A percentile compares a stretch with the other conserved stretches of the same genome.
Evolutionary conservation across 2,113 vertebrate genomes (phyloP).

Genomic region (Hydrochoerus hydrochaeris): DNA sequence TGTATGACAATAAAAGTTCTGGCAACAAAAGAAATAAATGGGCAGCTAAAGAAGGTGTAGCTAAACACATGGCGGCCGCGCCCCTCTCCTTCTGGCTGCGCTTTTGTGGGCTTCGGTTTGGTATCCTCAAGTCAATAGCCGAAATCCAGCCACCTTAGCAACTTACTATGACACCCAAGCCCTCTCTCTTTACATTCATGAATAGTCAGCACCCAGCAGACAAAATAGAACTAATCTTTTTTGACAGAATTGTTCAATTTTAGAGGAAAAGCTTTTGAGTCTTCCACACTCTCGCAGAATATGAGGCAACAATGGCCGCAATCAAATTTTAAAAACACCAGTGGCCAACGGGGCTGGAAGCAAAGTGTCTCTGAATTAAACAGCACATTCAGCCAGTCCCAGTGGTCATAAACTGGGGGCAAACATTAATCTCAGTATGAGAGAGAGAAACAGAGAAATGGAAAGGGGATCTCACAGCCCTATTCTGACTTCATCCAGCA

Average conservation of each 20-base stretch:
- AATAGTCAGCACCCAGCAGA: conserved; percentile 93
- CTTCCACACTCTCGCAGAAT: conserved; percentile 87
- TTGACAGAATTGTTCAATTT: conserved; percentile 94
- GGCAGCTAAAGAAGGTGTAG: conserved; percentile 89
- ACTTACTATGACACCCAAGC: conserved; percentile 92
- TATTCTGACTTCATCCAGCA: neutral
- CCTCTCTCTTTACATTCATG: conserved; percentile 91
- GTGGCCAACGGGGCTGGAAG: conserved; percentile 70
- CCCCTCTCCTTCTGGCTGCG: conserved; percentile 89
- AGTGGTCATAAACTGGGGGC: conserved; percentile 74
- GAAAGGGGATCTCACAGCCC: neutral
- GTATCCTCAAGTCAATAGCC: conserved; percentile 91
- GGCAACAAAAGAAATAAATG: conserved; percentile 92
- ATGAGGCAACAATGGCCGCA: conserved; percentile 87
- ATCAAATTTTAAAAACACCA: conserved; percentile 84
- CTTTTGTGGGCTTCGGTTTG: conserved; percentile 89
- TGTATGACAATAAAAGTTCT: conserved; percentile 94
- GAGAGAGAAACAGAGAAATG: conserved; percentile 43
- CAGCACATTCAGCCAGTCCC: conserved; percentile 68
- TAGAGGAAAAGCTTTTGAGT: conserved; percentile 89
- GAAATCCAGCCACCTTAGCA: conserved; percentile 90
- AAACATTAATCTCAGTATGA: conserved; percentile 76
- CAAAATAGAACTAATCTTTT: conserved; percentile 95
- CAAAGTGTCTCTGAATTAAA: conserved; percentile 74
- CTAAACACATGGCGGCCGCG: conserved; percentile 90